Base-by-base conservation (phyloP, 2,888 invertebrate species). In the Aphidoletes aphidimyza region DNA sequence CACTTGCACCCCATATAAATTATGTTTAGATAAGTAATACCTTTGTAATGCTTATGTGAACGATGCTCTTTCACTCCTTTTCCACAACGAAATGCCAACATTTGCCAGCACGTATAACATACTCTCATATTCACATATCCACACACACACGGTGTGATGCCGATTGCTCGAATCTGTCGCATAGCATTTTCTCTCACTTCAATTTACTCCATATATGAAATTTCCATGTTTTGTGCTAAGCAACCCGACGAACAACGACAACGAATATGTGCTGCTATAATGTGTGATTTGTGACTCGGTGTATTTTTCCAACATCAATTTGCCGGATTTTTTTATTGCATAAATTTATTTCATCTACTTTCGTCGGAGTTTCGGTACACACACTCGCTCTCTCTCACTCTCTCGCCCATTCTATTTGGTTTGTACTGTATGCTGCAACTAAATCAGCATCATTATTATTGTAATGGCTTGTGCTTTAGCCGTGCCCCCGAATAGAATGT, bases 21-120 rank as follows among this genome's bases (percentile, higher is more conserved):
- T 69, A 69, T 69, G 69, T 69, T 69, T 69, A 69, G 69, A 69
- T 69, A 69, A 69, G 69, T 69, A 69, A 69, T 69, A 69, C 69
- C 69, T 30, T 69, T 69, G 69, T 69, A 69, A 69, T 69, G 69
- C 34, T 69, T 69, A 34, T 69, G 69, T 69, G 69, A 69, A 30
- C 69, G 30, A 69, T 30, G 69, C 69, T 69, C 69, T 69, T 69
- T 69, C 69, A 69, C 69, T 69, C 69, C 17, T 69, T 54, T 54
- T 54, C 22, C 26, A 1, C n/a, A 54, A 54, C 42, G 42, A 42
- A n/a, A n/a, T n/a, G n/a, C n/a, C n/a, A n/a, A n/a, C n/a, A n/a
- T n/a, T 8, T 69, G 26, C 69, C 11, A 30, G 30, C 34, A 69
- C 69, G 34, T 54, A 69, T 1, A 26, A 69, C 54, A 26, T 26